phyloP scores from a whole-genome alignment of 2,113 vertebrate genomes.

The Pterophyllum scalare region DNA sequence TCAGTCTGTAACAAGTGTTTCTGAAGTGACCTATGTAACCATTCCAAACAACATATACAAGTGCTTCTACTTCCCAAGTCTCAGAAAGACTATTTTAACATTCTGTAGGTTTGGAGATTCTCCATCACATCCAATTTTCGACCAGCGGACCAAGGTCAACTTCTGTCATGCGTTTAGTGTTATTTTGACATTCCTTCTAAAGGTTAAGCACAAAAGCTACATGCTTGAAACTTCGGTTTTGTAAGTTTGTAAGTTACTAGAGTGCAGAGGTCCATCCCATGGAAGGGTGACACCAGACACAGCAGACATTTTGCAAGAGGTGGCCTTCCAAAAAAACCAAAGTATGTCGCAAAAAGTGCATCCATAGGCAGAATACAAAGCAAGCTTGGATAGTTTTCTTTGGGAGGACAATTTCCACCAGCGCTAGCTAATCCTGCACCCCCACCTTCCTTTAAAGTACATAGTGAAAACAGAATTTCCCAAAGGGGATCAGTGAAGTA shows the following conservation, averaged over 20 bases:
- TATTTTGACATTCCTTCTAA: background rate
- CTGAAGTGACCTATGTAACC: background rate
- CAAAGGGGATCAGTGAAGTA: slow-evolving; percentile 16
- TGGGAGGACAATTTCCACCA: background rate
- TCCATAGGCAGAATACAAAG: background rate
- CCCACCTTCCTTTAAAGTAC: background rate
- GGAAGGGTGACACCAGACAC: no score
- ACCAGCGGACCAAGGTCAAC: no score
- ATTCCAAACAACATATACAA: background rate
- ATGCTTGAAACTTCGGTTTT: background rate
- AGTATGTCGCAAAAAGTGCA: background rate
- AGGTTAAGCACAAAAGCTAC: background rate
- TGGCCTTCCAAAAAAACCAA: background rate
- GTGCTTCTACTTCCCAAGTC: background rate
- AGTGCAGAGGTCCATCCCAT: no score
- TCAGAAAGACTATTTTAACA: background rate
- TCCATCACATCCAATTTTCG: no score
- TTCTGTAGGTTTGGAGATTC: background rate
- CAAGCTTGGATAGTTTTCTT: background rate
- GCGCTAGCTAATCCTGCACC: background rate
- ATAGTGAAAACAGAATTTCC: slow-evolving; percentile 4
- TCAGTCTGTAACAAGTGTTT: background rate
- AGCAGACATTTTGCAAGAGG: background rate
- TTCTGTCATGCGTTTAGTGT: background rate
- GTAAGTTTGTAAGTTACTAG: no score